phyloP scores from a whole-genome alignment of 2,888 invertebrate genomes.

The Chironomus riparius region DNA sequence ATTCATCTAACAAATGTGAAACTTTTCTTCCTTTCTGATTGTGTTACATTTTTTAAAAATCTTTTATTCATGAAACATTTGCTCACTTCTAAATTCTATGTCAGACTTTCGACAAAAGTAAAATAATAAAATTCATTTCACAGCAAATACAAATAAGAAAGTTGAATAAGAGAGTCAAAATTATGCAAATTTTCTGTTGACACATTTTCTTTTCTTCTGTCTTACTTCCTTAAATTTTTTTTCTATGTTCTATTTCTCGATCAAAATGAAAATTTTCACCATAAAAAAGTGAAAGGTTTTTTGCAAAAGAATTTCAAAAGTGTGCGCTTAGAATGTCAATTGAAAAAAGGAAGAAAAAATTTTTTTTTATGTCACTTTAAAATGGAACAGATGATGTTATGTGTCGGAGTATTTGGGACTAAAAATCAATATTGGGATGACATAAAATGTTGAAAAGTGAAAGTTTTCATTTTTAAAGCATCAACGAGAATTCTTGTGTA shows the following conservation, averaged over 20 bases:
- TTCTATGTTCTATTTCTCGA: neutral
- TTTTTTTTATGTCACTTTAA: slow-evolving; percentile 2
- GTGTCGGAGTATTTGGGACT: neutral
- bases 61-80: neutral
- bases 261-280: neutral
- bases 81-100: neutral
- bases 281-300: slow-evolving; percentile 13
- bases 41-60: neutral
- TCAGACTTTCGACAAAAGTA: neutral
- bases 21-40: neutral
- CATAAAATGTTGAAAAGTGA: neutral
- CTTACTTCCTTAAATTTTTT: neutral
- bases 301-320: neutral
- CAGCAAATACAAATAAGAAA: neutral
- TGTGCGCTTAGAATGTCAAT: slow-evolving; percentile 17
- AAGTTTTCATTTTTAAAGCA: neutral
- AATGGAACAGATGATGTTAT: slow-evolving; percentile 12
- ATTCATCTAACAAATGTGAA: neutral
- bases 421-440: neutral
- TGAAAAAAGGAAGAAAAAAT: neutral
- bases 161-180: neutral
- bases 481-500: neutral
- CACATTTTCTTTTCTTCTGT: neutral
- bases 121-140: neutral
- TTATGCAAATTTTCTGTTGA: slow-evolving; percentile 23